Base-by-base conservation (phyloP, 2,888 invertebrate genomes). In the Eulithis prunata region DNA sequence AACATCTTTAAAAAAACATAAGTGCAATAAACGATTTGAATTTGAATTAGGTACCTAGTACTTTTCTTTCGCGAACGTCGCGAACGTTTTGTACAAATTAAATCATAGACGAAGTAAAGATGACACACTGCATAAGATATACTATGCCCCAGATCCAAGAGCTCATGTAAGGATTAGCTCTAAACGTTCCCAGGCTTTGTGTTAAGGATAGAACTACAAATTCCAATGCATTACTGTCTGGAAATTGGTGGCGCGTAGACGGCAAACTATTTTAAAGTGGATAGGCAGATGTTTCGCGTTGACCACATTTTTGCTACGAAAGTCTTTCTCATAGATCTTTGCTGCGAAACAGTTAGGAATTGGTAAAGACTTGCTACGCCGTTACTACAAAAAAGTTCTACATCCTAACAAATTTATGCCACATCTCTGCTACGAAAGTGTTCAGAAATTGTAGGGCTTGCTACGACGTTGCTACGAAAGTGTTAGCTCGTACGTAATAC, bases 81-180 rank as follows among this genome's bases (percentile, higher is more conserved):
- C 21, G 21, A 21, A 21, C 21, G 21, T 21, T 21, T 21, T 1
- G 21, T 21, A 21, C 21, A 21, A 21, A 21, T 1, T 32, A 32
- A 32, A 32, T 32, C 32, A 4, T 3, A 32, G 32, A 32, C 32
- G 8, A 7, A 5, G 8, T 41, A 41, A 10, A 10, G 28, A 28
- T 55, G 55, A 7, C 3, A 14, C 11, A 64, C 64, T 64, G 64
- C 11, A 52, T 4, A 6, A 45, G 11, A 14, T 36, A 6, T 65
- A 66, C 66, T 63, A 52, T 51, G 57, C 13, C 54, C 46, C 56
- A 55, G 62, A 58, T 67, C 21, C 64, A 28, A 56, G 52, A 55
- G 58, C 66, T 52, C 52, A 55, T 61, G 62, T 55, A 62, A 57
- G 66, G 66, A 67, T 67, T 67, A 67, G 66, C 54, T 58, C 58